Percentiles rank a stretch among this genome's conserved stretches.
Evolutionary conservation across 2,113 vertebrate genomes (phyloP).

Genomic region (Ameiurus melas): DNA sequence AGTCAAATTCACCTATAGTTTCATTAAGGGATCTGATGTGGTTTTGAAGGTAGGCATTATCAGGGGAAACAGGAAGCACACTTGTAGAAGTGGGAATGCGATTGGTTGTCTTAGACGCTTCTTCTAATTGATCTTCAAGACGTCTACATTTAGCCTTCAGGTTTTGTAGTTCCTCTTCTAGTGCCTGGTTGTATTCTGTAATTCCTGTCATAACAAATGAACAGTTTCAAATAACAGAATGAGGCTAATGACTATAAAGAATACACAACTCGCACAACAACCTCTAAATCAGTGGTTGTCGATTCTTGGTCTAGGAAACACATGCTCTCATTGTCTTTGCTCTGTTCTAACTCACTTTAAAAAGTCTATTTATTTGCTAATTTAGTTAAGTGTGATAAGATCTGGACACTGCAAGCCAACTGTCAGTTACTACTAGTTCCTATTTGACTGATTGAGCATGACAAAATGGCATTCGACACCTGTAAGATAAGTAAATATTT

Average conservation of each 20-base stretch:
- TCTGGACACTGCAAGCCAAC: background rate
- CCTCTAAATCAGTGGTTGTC: background rate
- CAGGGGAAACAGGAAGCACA: constrained; percentile 44
- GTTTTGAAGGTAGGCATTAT: constrained; percentile 57
- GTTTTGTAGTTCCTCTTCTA: constrained; percentile 69
- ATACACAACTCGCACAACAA: background rate
- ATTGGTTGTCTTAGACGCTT: constrained; percentile 23
- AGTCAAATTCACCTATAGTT: constrained; percentile 56
- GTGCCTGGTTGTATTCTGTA: constrained; percentile 61
- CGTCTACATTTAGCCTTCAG: constrained; percentile 63
- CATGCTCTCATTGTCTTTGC: background rate
- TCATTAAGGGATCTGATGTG: constrained; percentile 46
- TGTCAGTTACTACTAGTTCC: background rate
- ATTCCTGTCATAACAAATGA: constrained; percentile 15
- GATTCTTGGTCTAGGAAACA: background rate
- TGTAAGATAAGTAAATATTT: background rate
- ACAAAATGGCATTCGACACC: background rate
- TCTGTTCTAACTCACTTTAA: background rate
- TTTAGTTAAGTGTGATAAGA: background rate
- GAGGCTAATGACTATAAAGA: background rate
- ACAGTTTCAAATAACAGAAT: background rate
- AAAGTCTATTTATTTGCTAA: background rate
- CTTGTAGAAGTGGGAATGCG: constrained; percentile 6
- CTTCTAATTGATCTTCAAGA: constrained; percentile 64
- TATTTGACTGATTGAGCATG: background rate